Base-by-base conservation (phyloP, 2,888 invertebrate genomes). In the Rhagonycha fulva region DNA sequence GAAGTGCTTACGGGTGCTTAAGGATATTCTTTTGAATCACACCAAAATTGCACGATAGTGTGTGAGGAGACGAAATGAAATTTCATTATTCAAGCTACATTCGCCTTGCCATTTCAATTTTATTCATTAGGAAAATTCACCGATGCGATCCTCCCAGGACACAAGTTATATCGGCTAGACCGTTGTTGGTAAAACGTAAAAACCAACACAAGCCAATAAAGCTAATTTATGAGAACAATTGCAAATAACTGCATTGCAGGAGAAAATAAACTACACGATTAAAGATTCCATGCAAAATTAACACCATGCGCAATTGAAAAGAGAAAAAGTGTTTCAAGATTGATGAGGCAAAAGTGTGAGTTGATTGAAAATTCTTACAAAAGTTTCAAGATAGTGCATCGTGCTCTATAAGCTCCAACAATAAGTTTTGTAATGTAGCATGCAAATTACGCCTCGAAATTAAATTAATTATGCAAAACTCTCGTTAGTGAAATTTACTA, bases 381-480 rank as follows among this genome's bases (percentile, higher is more conserved):
- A 70, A 71, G 70, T 68, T 70, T 32, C 28, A 71, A 75, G 75
- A 71, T 70, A 26, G n/a, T 66, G 71, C 32, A 71, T n/a, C n/a
- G n/a, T n/a, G n/a, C n/a, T n/a, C 70, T 75, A 75, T 12, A n/a
- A 47, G 32, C 71, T 28, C 62, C 23, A 75, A 75, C 67, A 71
- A 68, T 75, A 68, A 75, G 62, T 75, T 75, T 71, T 26, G 62
- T 68, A 68, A 75, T 60, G 66, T 70, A 66, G 62, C 63, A 79
- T 78, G 79, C 75, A 76, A 72, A 78, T 79, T 76, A 76, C 75
- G 74, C 62, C 73, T 74, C 70, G 74, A 78, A 79, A 74, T 78
- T 78, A 77, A 79, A 79, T 79, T 79, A 79, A 79, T 79, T 79
- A 79, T 79, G 71, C 76, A 61, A 76, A 70, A n/a, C 79, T 77